Evolutionary conservation across 2,888 invertebrate genomes (phyloP), one percentile per base, ranked within the genome.

Genomic region (Drosophila formosana): DNA sequence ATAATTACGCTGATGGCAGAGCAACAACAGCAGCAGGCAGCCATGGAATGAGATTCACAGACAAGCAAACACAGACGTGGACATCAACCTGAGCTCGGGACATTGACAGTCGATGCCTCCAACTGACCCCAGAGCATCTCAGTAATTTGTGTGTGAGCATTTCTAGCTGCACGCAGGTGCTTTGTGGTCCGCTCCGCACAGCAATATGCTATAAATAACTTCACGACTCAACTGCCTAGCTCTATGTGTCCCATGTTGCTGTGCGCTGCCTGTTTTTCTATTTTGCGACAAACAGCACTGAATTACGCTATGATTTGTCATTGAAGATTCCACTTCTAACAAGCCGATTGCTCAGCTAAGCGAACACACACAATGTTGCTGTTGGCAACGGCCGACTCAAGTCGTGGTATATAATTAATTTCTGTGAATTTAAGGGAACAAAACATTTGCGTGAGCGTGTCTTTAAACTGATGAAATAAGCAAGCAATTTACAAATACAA

Each of bases 1-100:
- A 86, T 89, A 89, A 84, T 89, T 88, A 89, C 73, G 83, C 50
- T 68, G 83, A 73, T 79, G 86, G 72, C 68, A 76, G 66, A 56
- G 52, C 45, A 49, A 32, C 56, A 53, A 2, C 37, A 37, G n/a
- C 37, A n/a, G 37, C 11, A 11, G 52, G 41, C 52, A 43, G 64
- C 18, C 32, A 43, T 43, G 25, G 46, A n/a, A 5, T 18, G 28
- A n/a, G 28, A 13, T 55, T 49, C 25, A 45, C 65, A 51, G 70
- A 26, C 57, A 46, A 82, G 52, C 78, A 83, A 83, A 83, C 69
- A 69, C 66, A 69, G 81, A 72, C 71, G 46, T 45, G 68, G 58
- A 61, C 67, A 46, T 58, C 47, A 49, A 63, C 57, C 78, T 51
- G 37, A 47, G 13, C 57, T 63, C n/a, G 47, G 51, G 26, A 46